Evolutionary conservation across 2,888 invertebrate species (phyloP).

Genomic region (Myathropa florea): DNA sequence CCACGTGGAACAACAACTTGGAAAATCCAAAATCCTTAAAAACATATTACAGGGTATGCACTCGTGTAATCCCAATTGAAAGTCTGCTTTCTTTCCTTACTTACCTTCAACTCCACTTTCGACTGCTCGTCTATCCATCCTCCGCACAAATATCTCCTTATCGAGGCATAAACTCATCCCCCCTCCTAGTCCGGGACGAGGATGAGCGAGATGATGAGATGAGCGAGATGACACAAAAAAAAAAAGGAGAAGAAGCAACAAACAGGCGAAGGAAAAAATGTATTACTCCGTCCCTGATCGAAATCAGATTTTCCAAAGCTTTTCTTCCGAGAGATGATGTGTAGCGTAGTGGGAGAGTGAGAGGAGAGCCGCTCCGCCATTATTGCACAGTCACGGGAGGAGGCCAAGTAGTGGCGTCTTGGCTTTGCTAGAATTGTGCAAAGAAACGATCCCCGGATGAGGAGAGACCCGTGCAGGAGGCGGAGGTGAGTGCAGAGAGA

Average conservation of each 20-base stretch:
- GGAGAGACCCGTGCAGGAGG: constrained; percentile 2
- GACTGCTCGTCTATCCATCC: constrained; percentile 57
- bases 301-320: constrained; percentile 62
- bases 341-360: not conserved
- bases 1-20: constrained; percentile 43
- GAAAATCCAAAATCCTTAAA: constrained; percentile 68
- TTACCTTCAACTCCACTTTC: constrained; percentile 65
- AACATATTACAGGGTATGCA: constrained; percentile 68
- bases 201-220: not conserved
- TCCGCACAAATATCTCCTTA: constrained; percentile 62
- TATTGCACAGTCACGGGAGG: constrained; percentile 11
- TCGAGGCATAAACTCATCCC: constrained; percentile 47
- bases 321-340: constrained; percentile 47
- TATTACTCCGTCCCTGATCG: constrained; percentile 32
- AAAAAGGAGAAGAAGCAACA: constrained; percentile 22
- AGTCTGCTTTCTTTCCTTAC: constrained; percentile 63
- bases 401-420: constrained; percentile 9
- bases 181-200: not conserved
- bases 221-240: not conserved
- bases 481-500: not conserved
- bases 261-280: not conserved
- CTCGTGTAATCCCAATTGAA: constrained; percentile 68
- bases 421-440: constrained; percentile 28
- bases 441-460: constrained; percentile 33
- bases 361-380: not conserved